Percentiles rank a stretch among this genome's conserved stretches.
Evolutionary conservation across 2,113 vertebrate species (phyloP).

Genomic region (Panthera uncia): DNA sequence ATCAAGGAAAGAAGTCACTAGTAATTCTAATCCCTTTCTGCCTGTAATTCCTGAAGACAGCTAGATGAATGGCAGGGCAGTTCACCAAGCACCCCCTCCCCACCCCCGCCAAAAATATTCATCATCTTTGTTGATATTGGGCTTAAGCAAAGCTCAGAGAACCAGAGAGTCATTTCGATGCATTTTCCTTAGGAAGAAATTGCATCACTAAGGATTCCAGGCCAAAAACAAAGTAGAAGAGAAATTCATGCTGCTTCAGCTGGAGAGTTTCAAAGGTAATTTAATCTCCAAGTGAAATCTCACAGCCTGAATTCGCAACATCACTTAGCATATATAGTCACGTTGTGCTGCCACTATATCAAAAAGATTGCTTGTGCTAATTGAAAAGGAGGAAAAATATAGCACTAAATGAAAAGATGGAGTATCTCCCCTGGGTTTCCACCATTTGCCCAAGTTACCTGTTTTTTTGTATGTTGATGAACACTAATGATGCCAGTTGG

Average conservation of each 20-base stretch:
- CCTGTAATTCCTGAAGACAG: neutral
- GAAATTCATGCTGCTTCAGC: slow-evolving; percentile 22
- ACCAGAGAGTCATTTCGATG: slow-evolving; percentile 4
- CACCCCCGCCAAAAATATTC: neutral
- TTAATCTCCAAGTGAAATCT: slow-evolving; percentile 52
- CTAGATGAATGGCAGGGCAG: neutral
- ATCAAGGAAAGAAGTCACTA: neutral
- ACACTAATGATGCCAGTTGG: neutral
- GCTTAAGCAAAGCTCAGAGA: neutral
- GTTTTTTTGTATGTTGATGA: neutral
- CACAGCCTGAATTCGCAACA: slow-evolving; percentile 32
- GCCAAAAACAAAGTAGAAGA: neutral
- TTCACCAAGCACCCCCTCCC: too few relatives aligned
- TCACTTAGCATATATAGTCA: slow-evolving; percentile 17
- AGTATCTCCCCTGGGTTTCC: neutral
- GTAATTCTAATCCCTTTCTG: neutral
- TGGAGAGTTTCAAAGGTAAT: slow-evolving; percentile 53
- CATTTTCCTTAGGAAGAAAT: slow-evolving; percentile 19
- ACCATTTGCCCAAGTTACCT: neutral
- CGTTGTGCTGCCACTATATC: neutral
- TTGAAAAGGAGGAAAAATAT: slow-evolving; percentile 17
- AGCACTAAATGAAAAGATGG: neutral
- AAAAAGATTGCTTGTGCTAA: slow-evolving; percentile 52
- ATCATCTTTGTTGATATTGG: slow-evolving; percentile 1
- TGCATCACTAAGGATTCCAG: neutral